These are phyloP conservation scores for Delia radicum DNA, from an alignment of 1,140 invertebrate genomes.

Conservation along the genomic window DNA sequence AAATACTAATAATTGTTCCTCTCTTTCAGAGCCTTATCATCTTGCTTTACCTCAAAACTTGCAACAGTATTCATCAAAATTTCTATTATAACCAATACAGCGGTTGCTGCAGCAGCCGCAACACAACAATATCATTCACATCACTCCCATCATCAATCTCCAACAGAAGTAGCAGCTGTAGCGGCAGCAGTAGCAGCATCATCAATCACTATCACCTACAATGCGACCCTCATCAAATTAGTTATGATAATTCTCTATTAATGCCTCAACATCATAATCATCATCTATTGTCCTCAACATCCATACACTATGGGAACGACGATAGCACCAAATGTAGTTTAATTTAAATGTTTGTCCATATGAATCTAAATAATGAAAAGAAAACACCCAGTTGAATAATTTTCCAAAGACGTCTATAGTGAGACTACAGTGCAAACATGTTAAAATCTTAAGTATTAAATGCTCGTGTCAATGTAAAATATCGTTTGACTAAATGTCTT, in stretches of 20 bases:
- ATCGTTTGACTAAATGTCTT: too few relatives aligned
- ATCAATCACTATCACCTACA: background rate
- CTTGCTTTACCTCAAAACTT: constrained; percentile 14
- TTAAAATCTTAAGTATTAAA: too few relatives aligned
- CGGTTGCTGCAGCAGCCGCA: background rate
- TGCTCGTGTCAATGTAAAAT: too few relatives aligned
- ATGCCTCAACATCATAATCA: background rate
- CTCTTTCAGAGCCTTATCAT: background rate
- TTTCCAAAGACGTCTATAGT: background rate
- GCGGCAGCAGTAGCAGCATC: background rate
- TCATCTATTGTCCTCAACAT: background rate
- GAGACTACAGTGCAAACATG: background rate
- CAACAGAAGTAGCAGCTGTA: background rate
- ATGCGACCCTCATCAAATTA: constrained; percentile 8
- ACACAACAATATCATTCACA: background rate
- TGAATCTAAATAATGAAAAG: too few relatives aligned
- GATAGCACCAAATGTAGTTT: constrained; percentile 16
- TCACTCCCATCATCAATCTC: background rate
- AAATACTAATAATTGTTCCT: background rate
- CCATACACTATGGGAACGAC: background rate
- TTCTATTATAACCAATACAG: constrained; percentile 11
- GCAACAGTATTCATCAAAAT: constrained; percentile 16
- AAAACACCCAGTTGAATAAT: too few relatives aligned
- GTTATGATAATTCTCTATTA: background rate
- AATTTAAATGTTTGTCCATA: background rate